Evolutionary conservation across 2,113 vertebrate genomes (phyloP).

Genomic region (Macrotis lagotis): DNA sequence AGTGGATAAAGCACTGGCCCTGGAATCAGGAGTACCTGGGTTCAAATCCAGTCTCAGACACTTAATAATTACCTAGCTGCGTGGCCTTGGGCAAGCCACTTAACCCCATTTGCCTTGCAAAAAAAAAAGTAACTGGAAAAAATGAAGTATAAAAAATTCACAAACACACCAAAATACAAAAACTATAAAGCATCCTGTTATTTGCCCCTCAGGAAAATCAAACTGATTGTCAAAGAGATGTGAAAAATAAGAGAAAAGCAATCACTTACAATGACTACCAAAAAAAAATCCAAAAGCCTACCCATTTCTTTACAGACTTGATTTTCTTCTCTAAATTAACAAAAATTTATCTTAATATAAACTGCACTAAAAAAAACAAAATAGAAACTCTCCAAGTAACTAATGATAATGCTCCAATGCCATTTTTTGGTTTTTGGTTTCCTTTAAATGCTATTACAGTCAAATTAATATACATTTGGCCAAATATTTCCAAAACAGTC

Average conservation of each 20-base stretch:
- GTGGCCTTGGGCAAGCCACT: too few species aligned
- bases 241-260: constrained; percentile 92
- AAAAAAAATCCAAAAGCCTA: constrained; percentile 87
- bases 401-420: constrained; percentile 94
- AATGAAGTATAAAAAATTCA: too few species aligned
- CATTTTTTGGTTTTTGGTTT: constrained; percentile 91
- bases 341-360: constrained; percentile 87
- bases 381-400: constrained; percentile 98
- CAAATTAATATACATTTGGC: constrained; percentile 89
- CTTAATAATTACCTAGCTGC: too few species aligned
- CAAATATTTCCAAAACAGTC: constrained; percentile 91
- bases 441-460: constrained; percentile 89
- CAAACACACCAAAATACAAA: constrained; percentile 99
- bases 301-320: constrained; percentile 93
- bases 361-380: constrained; percentile 76
- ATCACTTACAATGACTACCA: constrained; percentile 91
- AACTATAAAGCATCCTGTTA: constrained; percentile 99
- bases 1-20: too few species aligned
- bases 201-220: constrained; percentile 98
- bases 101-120: too few species aligned
- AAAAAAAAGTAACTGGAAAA: too few species aligned
- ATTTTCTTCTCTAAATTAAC: constrained; percentile 95
- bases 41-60: too few species aligned
- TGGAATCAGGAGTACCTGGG: too few species aligned
- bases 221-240: constrained; percentile 99